Evolutionary conservation across 2,888 invertebrate genomes (phyloP).

Genomic region (Ophion ventricosus): DNA sequence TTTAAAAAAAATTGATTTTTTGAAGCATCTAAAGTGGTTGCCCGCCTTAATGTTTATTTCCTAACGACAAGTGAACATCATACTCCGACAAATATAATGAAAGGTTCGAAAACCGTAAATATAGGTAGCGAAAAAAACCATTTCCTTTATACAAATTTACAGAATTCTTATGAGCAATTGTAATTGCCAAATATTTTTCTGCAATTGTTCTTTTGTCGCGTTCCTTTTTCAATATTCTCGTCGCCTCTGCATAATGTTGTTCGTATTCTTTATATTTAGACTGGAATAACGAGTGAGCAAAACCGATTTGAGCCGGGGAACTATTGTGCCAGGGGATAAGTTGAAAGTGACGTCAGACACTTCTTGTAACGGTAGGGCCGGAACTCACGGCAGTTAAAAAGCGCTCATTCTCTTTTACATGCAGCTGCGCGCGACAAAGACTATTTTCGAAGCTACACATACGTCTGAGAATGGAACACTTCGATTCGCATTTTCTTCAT

Average conservation of each 20-base stretch:
- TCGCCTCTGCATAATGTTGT: not conserved
- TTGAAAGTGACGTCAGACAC: constrained; percentile 70
- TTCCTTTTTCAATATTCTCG: constrained; percentile 14
- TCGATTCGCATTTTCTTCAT: constrained; percentile 11
- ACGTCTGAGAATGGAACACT: constrained; percentile 9
- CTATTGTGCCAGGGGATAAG: constrained; percentile 37
- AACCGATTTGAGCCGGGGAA: not conserved
- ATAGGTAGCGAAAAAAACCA: too few species aligned
- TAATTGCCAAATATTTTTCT: not conserved
- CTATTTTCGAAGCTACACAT: constrained; percentile 71
- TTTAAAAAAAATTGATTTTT: too few species aligned
- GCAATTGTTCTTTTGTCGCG: not conserved
- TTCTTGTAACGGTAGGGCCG: constrained; percentile 67
- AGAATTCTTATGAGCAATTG: too few species aligned
- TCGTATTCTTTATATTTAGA: constrained; percentile 41
- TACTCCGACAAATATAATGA: too few species aligned
- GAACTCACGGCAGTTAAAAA: constrained; percentile 75
- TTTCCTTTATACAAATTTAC: too few species aligned
- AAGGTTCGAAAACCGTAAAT: too few species aligned
- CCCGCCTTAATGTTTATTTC: too few species aligned
- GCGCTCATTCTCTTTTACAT: constrained; percentile 47
- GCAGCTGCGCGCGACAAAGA: constrained; percentile 72
- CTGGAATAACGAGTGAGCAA: constrained; percentile 7
- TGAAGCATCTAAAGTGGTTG: too few species aligned
- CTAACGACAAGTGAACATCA: too few species aligned